Evolutionary conservation across 2,113 vertebrate genomes (phyloP).

Genomic region (Engraulis encrasicolus): DNA sequence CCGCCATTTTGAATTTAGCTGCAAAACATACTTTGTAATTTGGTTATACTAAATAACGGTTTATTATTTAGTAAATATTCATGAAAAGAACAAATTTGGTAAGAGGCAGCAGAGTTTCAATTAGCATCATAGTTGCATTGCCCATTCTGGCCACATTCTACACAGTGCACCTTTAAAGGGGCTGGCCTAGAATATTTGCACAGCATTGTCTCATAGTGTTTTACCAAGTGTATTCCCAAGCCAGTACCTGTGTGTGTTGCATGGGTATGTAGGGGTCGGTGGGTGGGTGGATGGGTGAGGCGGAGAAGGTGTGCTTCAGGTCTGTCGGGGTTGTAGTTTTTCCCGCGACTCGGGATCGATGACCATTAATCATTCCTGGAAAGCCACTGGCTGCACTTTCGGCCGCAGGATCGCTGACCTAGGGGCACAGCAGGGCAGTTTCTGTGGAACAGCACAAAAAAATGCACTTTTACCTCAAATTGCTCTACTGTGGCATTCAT

Average conservation of each 20-base stretch:
- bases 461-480: not conserved
- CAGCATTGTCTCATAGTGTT: not conserved
- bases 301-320: constrained; percentile 2
- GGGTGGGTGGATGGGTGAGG: not conserved
- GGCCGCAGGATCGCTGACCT: constrained; percentile 71
- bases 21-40: too few species aligned
- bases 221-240: not conserved
- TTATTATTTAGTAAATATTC: too few species aligned
- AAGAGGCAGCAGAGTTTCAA: too few species aligned
- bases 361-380: constrained; percentile 76
- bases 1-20: too few species aligned
- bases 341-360: constrained; percentile 60
- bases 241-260: constrained; percentile 3
- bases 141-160: too few species aligned
- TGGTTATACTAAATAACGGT: too few species aligned
- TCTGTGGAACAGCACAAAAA: constrained; percentile 61
- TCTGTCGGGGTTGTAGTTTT: constrained; percentile 64
- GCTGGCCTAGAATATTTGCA: not conserved
- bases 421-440: constrained; percentile 63
- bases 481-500: not conserved
- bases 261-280: too few species aligned
- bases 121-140: too few species aligned
- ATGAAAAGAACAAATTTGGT: too few species aligned
- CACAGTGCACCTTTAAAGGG: too few species aligned
- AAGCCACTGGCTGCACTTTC: constrained; percentile 71